These are phyloP conservation scores for Hipparchia sbordonii DNA, from an alignment of 2,888 invertebrate species.

Conservation along the genomic window DNA sequence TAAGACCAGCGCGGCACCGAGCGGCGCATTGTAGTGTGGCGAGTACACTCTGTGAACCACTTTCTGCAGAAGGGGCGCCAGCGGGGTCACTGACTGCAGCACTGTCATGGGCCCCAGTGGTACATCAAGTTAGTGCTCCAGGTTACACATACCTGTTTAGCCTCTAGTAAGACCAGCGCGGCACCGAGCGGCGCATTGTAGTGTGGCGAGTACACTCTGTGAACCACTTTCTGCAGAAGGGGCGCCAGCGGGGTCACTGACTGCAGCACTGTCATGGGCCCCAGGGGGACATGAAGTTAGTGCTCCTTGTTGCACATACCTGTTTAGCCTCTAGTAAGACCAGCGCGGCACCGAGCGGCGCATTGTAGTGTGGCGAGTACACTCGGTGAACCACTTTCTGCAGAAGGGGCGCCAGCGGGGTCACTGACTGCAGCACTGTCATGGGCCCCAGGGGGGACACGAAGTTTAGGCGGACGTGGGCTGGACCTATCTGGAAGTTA, in stretches of 20 bases:
- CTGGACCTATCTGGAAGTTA: slow-evolving; percentile 84
- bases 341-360: slow-evolving; percentile 85
- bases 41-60: slow-evolving; percentile 91
- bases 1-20: too few species aligned
- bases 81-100: slow-evolving; percentile 80
- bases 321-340: slow-evolving; percentile 87
- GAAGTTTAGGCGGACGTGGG: slow-evolving; percentile 88
- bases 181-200: too few species aligned
- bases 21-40: slow-evolving; percentile 52
- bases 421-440: slow-evolving; percentile 89
- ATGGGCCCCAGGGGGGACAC: slow-evolving; percentile 83
- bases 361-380: slow-evolving; percentile 84
- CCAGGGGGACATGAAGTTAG: slow-evolving; percentile 59
- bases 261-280: slow-evolving; percentile 86
- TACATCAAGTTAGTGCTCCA: too few species aligned
- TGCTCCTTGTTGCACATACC: slow-evolving; percentile 66
- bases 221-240: slow-evolving; percentile 85
- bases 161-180: too few species aligned
- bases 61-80: slow-evolving; percentile 73
- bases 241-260: slow-evolving; percentile 53
- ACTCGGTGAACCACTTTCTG: slow-evolving; percentile 91
- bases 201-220: slow-evolving; percentile 87
- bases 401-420: slow-evolving; percentile 88
- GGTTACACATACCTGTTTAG: too few species aligned
- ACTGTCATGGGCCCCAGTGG: slow-evolving; percentile 84